These are phyloP conservation scores for Rhinoderma darwinii DNA, from an alignment of 2,113 vertebrate species.

Conservation along the genomic window DNA sequence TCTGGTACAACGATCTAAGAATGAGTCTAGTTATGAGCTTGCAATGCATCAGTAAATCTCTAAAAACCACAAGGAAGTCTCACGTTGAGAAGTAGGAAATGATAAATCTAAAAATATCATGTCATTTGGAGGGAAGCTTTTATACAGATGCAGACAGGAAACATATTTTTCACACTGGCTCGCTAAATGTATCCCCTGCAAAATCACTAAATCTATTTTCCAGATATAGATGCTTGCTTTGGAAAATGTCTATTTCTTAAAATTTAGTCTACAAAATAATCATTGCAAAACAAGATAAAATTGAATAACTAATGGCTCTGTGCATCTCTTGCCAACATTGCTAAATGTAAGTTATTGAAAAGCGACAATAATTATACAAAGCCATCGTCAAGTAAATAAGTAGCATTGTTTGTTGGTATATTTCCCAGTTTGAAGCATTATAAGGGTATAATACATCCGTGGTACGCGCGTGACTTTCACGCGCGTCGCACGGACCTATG, in stretches of 20 bases:
- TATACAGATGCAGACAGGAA: slow-evolving; percentile 70
- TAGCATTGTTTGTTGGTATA: background rate
- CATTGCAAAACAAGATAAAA: slow-evolving; percentile 13
- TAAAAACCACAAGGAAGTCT: slow-evolving; percentile 70
- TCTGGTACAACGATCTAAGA: slow-evolving; percentile 68
- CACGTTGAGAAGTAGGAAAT: slow-evolving; percentile 69
- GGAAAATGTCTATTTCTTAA: slow-evolving; percentile 62
- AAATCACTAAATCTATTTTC: slow-evolving; percentile 65
- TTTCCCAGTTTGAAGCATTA: background rate
- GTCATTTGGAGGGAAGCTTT: slow-evolving; percentile 78
- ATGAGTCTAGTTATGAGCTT: slow-evolving; percentile 64
- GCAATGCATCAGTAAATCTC: slow-evolving; percentile 74
- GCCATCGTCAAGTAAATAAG: background rate
- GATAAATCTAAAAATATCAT: slow-evolving; percentile 77
- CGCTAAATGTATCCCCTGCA: slow-evolving; percentile 68
- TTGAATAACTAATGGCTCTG: slow-evolving; percentile 11
- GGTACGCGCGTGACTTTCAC: no score
- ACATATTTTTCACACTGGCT: slow-evolving; percentile 70
- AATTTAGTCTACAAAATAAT: slow-evolving; percentile 26
- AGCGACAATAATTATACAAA: background rate
- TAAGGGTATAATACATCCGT: no score
- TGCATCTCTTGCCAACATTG: background rate
- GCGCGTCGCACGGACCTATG: no score
- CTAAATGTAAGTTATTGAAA: background rate
- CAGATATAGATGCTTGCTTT: slow-evolving; percentile 69